phyloP scores from a whole-genome alignment of 53 echinoderm and acorn worm species.

The Paracentrotus lividus region DNA sequence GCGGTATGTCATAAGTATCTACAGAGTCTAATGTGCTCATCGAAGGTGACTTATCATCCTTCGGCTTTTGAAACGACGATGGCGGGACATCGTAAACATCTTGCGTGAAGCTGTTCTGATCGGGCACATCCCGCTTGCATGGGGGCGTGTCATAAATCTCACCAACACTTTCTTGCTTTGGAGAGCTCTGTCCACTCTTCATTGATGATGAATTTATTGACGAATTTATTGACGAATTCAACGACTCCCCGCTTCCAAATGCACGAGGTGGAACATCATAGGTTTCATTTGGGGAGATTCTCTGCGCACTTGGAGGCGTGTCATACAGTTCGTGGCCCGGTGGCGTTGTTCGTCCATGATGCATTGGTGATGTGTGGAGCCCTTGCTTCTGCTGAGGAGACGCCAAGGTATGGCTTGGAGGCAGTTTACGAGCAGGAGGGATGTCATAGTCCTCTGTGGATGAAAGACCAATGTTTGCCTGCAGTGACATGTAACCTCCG shows the following conservation, averaged over 20 bases:
- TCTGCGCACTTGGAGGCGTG: constrained; percentile 79
- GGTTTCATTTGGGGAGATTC: constrained; percentile 75
- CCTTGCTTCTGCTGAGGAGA: constrained; percentile 27
- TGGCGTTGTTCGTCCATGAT: constrained; percentile 40
- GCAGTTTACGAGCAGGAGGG: constrained; percentile 64
- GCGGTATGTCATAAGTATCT: constrained; percentile 95
- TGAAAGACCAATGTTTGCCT: constrained; percentile 26
- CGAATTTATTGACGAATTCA: no score
- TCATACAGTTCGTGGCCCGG: constrained; percentile 86
- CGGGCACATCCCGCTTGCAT: constrained; percentile 46
- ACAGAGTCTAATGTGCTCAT: constrained; percentile 17
- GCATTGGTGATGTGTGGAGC: constrained; percentile 56
- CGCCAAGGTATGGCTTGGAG: constrained; percentile 56
- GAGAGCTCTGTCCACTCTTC: constrained; percentile 59
- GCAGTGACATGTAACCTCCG: constrained; percentile 23
- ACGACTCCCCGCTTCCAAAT: constrained; percentile 65
- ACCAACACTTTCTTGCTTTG: constrained; percentile 59
- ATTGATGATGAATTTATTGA: no score
- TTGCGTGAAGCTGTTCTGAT: constrained; percentile 57
- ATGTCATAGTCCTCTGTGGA: constrained; percentile 78
- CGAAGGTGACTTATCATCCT: constrained; percentile 50
- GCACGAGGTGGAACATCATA: constrained; percentile 80
- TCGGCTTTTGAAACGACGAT: constrained; percentile 7
- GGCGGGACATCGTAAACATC: constrained; percentile 92
- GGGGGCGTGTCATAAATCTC: constrained; percentile 85